A percentile compares a stretch with the other conserved stretches of the same genome.
These are phyloP conservation scores for Squalus acanthias DNA, from an alignment of 2,797 vertebrate genomes.

Conservation along the genomic window DNA sequence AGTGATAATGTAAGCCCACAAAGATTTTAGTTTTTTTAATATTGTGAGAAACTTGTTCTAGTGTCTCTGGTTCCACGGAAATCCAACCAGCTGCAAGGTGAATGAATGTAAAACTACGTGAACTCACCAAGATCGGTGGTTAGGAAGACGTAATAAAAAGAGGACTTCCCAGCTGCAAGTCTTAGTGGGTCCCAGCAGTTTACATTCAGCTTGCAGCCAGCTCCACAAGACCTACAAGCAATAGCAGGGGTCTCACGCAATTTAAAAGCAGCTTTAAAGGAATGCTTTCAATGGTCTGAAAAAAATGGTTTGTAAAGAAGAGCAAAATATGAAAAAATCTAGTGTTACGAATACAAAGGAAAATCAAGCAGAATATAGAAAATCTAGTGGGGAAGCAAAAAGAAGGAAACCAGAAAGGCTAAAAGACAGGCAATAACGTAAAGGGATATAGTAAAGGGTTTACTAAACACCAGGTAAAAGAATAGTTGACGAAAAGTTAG, in stretches of 20 bases:
- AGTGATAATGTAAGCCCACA: not conserved
- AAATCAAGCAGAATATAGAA: not conserved
- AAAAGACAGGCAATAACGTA: not conserved
- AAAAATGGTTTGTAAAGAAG: not conserved
- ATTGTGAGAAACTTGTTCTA: not conserved
- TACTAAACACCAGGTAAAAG: not conserved
- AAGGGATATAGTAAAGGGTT: not conserved
- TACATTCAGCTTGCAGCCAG: no score
- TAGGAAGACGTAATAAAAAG: not conserved
- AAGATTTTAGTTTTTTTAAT: not conserved
- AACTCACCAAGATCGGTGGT: not conserved
- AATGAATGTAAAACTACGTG: not conserved
- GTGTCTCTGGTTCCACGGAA: not conserved
- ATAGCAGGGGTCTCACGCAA: no score
- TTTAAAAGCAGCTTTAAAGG: no score
- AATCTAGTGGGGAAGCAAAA: not conserved
- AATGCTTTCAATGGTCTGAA: no score
- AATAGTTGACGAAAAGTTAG: not conserved
- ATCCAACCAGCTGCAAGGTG: not conserved
- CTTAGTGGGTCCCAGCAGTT: no score
- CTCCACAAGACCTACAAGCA: no score
- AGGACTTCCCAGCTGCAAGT: not conserved
- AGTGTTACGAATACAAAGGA: not conserved
- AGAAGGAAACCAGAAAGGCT: not conserved
- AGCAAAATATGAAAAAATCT: not conserved